Base-by-base conservation (phyloP, 2,797 vertebrate species). In the Rousettus madagascariensis region DNA sequence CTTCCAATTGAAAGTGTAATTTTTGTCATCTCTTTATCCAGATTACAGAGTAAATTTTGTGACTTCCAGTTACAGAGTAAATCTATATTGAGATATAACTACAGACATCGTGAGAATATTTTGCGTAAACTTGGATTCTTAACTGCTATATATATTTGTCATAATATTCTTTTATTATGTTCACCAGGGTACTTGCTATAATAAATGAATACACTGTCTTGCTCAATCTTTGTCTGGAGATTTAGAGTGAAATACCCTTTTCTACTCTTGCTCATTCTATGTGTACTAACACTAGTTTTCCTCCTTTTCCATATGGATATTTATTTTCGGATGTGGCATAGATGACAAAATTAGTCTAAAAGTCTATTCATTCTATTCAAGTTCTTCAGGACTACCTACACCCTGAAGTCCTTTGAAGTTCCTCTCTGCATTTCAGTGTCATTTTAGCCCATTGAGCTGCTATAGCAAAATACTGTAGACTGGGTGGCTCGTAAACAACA, bases 21-120 rank as follows among this genome's bases (percentile, higher is more conserved):
- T 79, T 79, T 93, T 78, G n/a, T 82, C 65, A 43, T 78, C 28
- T 95, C 26, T 72, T 80, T 24, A 33, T 92, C 24, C 59, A 86
- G 49, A 72, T 85, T 87, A 68, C 41, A 63, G 38, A 88, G 53
- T 36, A 65, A 83, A 53, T 26, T 74, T 65, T 63, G 6, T 80
- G 20, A 87, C 89, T 92, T 86, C 33, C 13, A 78, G 57, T 88
- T 75, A 16, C 17, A 59, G 51, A 65, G n/a, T n/a, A 36, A 95
- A 46, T 53, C 61, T 41, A 3, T n/a, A 24, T 30, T 63, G 55
- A 80, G 8, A 9, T 57, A 13, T 4, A 61, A 36, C 55, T 88
- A 8, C 38, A 28, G 59, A 55, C 26, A 41, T 38, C 22, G 3
- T 71, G 75, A 68, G 51, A 38, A 51, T 77, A 33, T 91, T 82